Base-by-base conservation (phyloP, 2,888 invertebrate species). In the Teinopalpus imperialis region DNA sequence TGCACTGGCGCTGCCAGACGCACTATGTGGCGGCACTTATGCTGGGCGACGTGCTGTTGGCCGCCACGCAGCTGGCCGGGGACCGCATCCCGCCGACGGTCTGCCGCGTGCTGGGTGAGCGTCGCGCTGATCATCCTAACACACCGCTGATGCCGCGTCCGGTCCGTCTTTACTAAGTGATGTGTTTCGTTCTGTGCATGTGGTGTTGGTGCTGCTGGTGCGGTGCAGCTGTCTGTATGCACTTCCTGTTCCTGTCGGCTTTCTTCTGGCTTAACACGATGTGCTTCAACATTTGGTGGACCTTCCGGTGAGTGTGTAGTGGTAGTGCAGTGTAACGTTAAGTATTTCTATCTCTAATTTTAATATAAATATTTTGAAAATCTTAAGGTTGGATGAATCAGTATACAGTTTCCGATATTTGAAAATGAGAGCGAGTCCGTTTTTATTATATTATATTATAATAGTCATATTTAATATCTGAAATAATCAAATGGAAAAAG, bases 271-370 rank as follows among this genome's bases (percentile, higher is more conserved):
- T 97, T 35, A 97, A 96, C 82, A 95, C 96, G 52, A 96, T 97
- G 96, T 97, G 96, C 81, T 96, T 96, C 90, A 97, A 97, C 88
- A 95, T 97, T 75, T 97, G 96, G 95, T 96, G 96, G 96, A 96
- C 96, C 10, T 95, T 95, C 83, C 91, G 95, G 95, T 95, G 78
- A 93, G 93, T 90, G 7, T 62, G 48, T 8, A n/a, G n/a, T n/a
- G n/a, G n/a, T n/a, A n/a, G n/a, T n/a, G n/a, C n/a, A n/a, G n/a
- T n/a, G n/a, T n/a, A n/a, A n/a, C n/a, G n/a, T n/a, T n/a, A n/a
- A n/a, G n/a, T n/a, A n/a, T n/a, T n/a, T n/a, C n/a, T n/a, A n/a
- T n/a, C n/a, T n/a, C n/a, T n/a, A n/a, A n/a, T n/a, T n/a, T n/a
- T n/a, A n/a, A n/a, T n/a, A n/a, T n/a, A n/a, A n/a, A n/a, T n/a